Evolutionary conservation across 2,888 invertebrate species (phyloP).

Genomic region (Heliconius ismenius): DNA sequence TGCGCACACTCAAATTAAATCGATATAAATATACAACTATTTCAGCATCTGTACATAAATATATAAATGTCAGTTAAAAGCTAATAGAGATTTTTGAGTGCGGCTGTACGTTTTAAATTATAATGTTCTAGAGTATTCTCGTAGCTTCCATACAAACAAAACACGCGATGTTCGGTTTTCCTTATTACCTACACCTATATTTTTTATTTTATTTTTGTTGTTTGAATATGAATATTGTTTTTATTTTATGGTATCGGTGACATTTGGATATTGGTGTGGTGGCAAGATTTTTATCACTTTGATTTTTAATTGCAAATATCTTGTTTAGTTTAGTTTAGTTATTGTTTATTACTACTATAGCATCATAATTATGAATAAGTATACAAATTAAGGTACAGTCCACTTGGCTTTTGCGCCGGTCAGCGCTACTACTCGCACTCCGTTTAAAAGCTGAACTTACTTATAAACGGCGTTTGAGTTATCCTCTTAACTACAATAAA

Average conservation of each 20-base stretch:
- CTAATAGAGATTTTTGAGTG: not conserved
- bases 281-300: not conserved
- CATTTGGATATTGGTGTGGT: not conserved
- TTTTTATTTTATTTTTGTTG: slow-evolving; percentile 10
- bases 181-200: not conserved
- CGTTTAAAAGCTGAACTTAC: not conserved
- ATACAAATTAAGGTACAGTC: slow-evolving; percentile 28
- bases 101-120: not conserved
- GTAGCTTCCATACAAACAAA: not conserved
- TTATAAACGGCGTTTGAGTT: not conserved
- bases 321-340: not conserved
- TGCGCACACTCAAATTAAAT: not conserved
- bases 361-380: too few relatives aligned
- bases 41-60: not conserved
- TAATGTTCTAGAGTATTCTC: slow-evolving; percentile 35
- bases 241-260: slow-evolving; percentile 14
- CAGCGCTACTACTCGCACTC: slow-evolving; percentile 31
- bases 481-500: not conserved
- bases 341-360: too few relatives aligned
- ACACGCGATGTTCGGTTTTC: not conserved
- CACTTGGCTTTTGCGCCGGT: slow-evolving; percentile 39
- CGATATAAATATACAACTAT: not conserved
- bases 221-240: slow-evolving; percentile 39
- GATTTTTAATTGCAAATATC: not conserved
- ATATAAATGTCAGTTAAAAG: not conserved